Evolutionary conservation across 1,140 invertebrate genomes (phyloP).

Genomic region (Acromyrmex echinatior): DNA sequence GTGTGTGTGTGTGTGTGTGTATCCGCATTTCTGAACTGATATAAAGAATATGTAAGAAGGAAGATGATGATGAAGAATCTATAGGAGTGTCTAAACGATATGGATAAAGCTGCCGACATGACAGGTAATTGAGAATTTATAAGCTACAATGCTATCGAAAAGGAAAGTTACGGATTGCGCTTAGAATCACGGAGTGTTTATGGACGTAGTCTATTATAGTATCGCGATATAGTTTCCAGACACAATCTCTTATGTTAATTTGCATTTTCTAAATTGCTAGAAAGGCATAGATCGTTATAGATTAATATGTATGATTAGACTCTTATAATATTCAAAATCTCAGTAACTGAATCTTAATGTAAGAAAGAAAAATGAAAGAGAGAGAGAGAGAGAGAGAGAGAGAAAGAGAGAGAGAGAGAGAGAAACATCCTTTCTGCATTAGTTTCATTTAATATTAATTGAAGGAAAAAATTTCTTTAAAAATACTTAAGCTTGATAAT

Average conservation of each 20-base stretch:
- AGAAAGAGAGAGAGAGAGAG: no score
- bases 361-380: no score
- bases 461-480: background rate
- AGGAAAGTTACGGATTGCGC: constrained; percentile 27
- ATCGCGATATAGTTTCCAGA: background rate
- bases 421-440: background rate
- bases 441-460: background rate
- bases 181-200: constrained; percentile 24
- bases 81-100: background rate
- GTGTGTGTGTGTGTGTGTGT: background rate
- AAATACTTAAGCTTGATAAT: background rate
- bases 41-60: background rate
- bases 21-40: background rate
- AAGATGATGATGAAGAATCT: constrained; percentile 20
- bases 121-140: constrained; percentile 44
- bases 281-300: background rate
- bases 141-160: constrained; percentile 18
- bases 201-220: background rate
- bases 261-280: background rate
- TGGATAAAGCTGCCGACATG: background rate
- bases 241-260: background rate
- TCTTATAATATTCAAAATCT: background rate
- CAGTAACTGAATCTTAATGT: background rate
- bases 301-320: no score
- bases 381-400: no score